Evolutionary conservation across 2,797 vertebrate species (phyloP), one percentile per base, ranked within the genome.

Genomic region (Vultur gryphus): DNA sequence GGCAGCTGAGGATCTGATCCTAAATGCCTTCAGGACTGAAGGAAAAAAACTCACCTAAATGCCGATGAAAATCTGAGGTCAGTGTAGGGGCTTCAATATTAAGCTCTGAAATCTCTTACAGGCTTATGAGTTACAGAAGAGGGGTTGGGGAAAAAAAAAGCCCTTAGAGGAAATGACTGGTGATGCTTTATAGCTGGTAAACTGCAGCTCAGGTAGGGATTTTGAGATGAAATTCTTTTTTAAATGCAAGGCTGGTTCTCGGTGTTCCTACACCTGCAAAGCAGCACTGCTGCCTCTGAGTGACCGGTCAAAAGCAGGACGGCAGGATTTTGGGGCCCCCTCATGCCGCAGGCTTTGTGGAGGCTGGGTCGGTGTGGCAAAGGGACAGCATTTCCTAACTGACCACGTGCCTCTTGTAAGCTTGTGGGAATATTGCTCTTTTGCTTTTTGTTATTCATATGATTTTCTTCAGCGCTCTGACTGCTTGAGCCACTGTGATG

Each of bases 1-100:
- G 59, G 75, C 87, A 95, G 79, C 65, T 75, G 84, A 95, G 71
- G 81, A 85, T 35, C 52, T 87, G 75, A 89, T 85, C 61, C 37
- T 20, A 55, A 85, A 83, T 31, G 54, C 84, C 46, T 87, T 72
- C 44, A 84, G 76, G 78, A 58, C 37, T 21, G 26, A 61, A 78
- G 54, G 24, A 3, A 37, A 55, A 51, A 67, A 57, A 0, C 0
- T 2, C 35, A 72, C 28, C 21, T 73, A 61, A 95, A 71, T 37
- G 17, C 75, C 7, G 28, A 20, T 69, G 70, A 81, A 87, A 84
- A 84, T n/a, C 39, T 58, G 17, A 66, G 61, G 35, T 92, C 70
- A 57, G 31, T 16, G 18, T 57, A 61, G 16, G 43, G 71, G 48
- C 51, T 95, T 86, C 81, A 28, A 2, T 48, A 9, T 73, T 54